Conservation (phyloP, 2,797 vertebrate species). For the Eulemur rubriventer region DNA sequence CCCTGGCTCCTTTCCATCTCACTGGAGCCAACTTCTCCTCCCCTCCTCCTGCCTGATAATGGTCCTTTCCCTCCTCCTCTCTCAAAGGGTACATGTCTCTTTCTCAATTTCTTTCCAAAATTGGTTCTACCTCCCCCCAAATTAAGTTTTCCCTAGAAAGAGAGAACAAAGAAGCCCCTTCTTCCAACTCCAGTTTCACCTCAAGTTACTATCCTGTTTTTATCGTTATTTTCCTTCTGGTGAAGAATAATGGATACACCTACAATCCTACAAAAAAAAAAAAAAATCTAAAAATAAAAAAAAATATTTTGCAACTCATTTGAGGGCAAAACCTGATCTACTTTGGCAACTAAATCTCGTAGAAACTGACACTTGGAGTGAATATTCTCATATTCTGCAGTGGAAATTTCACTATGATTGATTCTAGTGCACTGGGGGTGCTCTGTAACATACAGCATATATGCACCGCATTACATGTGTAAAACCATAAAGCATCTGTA, state of each 20-base stretch:
- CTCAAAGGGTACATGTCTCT: not conserved
- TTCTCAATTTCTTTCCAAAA: not conserved
- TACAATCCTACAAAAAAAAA: not conserved
- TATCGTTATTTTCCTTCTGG: not conserved
- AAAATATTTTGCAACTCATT: not conserved
- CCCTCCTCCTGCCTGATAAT: fast-evolving
- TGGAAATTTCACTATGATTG: not conserved
- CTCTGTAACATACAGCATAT: not conserved
- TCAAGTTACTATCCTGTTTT: not conserved
- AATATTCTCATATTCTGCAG: not conserved
- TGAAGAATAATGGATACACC: not conserved
- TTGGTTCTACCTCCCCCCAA: not conserved
- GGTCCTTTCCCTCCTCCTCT: not conserved
- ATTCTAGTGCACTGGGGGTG: not conserved
- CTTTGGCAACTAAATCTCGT: not conserved
- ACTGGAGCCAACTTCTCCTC: not conserved
- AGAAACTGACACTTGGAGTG: not conserved
- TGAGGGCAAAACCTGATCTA: not conserved
- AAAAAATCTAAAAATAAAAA: not conserved
- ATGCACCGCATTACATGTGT: not conserved
- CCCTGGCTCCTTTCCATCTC: not conserved
- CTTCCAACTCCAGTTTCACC: not conserved
- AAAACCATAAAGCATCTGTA: not conserved
- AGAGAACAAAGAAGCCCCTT: not conserved
- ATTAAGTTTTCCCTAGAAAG: not conserved